Base-by-base conservation (phyloP, 2,888 invertebrate genomes). In the Lypha dubia region DNA sequence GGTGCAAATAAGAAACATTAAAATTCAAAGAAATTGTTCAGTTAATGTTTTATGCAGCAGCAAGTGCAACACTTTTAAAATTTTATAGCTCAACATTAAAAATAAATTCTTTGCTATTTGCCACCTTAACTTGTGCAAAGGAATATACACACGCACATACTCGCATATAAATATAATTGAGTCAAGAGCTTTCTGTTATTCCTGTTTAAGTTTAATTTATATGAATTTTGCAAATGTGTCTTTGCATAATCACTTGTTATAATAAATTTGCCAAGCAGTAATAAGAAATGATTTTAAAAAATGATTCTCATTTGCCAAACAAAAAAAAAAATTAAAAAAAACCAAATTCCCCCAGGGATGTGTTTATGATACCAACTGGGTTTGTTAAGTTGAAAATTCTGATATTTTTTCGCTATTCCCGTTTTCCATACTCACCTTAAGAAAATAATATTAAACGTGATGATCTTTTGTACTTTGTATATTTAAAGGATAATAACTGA, bases 181-280 rank as follows among this genome's bases (percentile, higher is more conserved):
- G 53, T 75, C 51, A 38, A 56, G 46, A 44, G n/a, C 68, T 62
- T 75, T 81, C 68, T 75, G 11, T 51, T 53, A 15, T 35, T 74
- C 51, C 62, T 73, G 41, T 22, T 82, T 53, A 24, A 46, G 24
- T 56, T 44, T 75, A 83, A 82, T 85, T 85, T 85, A 84, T 84
- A 79, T 70, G 81, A 84, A 80, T 74, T 85, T 82, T 83, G 83
- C 76, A 76, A 86, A 79, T 86, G 87, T 88, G 88, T 86, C 87
- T 79, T 82, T 87, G 88, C 88, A 88, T 88, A 88, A 88, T 87
- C 86, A 85, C 81, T 84, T 84, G 85, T 83, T 86, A 86, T 86
- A n/a, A n/a, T n/a, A 86, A 86, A 85, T 86, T 87, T 79, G 85
- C 68, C 79, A 51, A 51, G 79, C 79, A 68, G 68, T 53, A 51